Conservation (phyloP, 2,888 invertebrate species). For the Lingula anatina region DNA sequence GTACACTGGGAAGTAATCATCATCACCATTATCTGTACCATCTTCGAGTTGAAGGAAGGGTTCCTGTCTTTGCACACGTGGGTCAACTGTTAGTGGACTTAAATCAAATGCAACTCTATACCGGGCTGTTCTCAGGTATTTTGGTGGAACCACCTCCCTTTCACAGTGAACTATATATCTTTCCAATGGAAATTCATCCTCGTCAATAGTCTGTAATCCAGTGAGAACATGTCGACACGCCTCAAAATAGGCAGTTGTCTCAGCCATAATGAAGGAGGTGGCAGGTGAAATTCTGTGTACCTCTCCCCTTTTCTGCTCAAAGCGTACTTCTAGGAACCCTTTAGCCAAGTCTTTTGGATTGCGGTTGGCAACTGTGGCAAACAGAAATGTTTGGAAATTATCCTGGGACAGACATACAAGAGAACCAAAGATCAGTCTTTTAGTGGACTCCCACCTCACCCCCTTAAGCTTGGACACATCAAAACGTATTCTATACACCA, state of each 20-base stretch:
- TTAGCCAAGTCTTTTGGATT: constrained; percentile 21
- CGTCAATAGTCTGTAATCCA: constrained; percentile 61
- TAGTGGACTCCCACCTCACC: constrained; percentile 54
- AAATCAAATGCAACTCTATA: constrained; percentile 14
- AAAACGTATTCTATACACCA: constrained; percentile 28
- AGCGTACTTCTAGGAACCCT: constrained; percentile 28
- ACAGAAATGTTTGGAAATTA: constrained; percentile 64
- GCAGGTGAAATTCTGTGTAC: constrained; percentile 9
- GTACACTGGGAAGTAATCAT: no score
- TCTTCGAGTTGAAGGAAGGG: no score
- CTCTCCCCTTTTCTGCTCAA: constrained; percentile 14
- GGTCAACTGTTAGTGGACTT: constrained; percentile 22
- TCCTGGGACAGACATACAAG: constrained; percentile 68
- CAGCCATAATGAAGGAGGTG: constrained; percentile 60
- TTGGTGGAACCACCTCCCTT: constrained; percentile 18
- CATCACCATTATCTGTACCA: no score
- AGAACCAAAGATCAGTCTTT: constrained; percentile 67
- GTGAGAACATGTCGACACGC: constrained; percentile 71
- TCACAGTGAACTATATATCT: constrained; percentile 20
- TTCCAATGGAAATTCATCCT: constrained; percentile 21
- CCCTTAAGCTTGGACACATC: constrained; percentile 13
- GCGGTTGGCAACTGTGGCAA: constrained; percentile 60
- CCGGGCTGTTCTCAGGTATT: constrained; percentile 14
- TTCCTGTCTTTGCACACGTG: no score
- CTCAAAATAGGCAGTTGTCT: constrained; percentile 75